phyloP scores from a whole-genome alignment of 2,113 vertebrate species.

The Labeo catla region DNA sequence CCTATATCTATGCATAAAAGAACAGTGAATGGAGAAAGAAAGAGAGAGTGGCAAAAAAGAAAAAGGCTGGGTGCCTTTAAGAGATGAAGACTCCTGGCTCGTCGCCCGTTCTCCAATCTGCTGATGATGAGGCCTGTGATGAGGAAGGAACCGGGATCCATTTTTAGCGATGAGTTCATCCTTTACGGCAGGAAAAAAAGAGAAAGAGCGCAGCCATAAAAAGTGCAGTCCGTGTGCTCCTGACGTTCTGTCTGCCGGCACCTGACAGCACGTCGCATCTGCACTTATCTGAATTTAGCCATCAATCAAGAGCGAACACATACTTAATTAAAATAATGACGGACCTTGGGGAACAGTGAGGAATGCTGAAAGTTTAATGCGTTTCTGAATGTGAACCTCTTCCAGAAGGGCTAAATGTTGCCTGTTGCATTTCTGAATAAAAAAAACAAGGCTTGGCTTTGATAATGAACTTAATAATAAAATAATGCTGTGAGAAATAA shows the following conservation, averaged over 20 bases:
- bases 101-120: slow-evolving; percentile 61
- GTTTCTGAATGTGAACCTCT: not conserved
- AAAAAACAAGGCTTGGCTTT: not conserved
- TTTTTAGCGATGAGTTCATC: slow-evolving; percentile 68
- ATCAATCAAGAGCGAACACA: not conserved
- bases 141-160: slow-evolving; percentile 60
- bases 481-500: not conserved
- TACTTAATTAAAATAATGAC: slow-evolving; percentile 10
- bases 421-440: slow-evolving; percentile 1
- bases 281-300: slow-evolving; percentile 18
- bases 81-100: slow-evolving; percentile 55
- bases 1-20: not conserved
- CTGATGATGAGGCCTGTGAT: slow-evolving; percentile 61
- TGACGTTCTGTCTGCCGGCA: slow-evolving; percentile 39
- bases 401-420: not conserved
- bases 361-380: slow-evolving; percentile 31
- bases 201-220: slow-evolving; percentile 46
- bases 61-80: slow-evolving; percentile 50
- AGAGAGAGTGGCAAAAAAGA: not conserved
- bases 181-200: slow-evolving; percentile 44
- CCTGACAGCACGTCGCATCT: slow-evolving; percentile 33
- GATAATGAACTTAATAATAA: not conserved
- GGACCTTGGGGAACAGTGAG: not conserved
- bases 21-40: not conserved
- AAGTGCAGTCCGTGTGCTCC: slow-evolving; percentile 32